A percentile compares a stretch with the other conserved stretches of the same genome.
Conservation (phyloP, 2,888 invertebrate species). For the Hypsopygia costalis region DNA sequence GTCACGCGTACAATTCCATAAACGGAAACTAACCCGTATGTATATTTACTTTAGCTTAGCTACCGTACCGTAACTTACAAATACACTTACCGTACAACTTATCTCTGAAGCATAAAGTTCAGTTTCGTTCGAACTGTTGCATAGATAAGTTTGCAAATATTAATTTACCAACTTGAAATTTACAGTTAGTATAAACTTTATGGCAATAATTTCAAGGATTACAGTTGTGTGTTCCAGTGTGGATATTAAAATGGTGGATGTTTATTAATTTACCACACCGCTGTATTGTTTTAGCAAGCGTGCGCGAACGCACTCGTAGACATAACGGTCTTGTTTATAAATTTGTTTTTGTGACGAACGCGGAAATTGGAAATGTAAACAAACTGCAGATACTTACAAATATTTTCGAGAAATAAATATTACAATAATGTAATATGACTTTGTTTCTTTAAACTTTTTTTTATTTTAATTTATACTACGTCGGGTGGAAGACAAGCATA, state of each 20-base stretch:
- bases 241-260: neutral
- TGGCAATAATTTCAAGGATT: neutral
- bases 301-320: constrained; percentile 2
- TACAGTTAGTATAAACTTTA: neutral
- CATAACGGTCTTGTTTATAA: constrained; percentile 2
- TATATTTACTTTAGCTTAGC: neutral
- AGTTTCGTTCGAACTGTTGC: neutral
- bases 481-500: too few relatives aligned
- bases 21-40: neutral
- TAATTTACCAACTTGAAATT: neutral
- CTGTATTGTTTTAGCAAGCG: constrained; percentile 9
- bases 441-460: too few relatives aligned
- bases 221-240: neutral
- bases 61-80: neutral
- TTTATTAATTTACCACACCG: constrained; percentile 2
- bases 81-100: neutral
- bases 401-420: too few relatives aligned
- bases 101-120: neutral
- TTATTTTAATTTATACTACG: too few relatives aligned
- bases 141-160: neutral
- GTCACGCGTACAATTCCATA: neutral
- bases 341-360: too few relatives aligned
- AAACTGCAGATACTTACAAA: too few relatives aligned
- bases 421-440: too few relatives aligned
- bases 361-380: too few relatives aligned